These are phyloP conservation scores for Spilogale gracilis DNA, from an alignment of 2,113 vertebrate species.

Conservation along the genomic window DNA sequence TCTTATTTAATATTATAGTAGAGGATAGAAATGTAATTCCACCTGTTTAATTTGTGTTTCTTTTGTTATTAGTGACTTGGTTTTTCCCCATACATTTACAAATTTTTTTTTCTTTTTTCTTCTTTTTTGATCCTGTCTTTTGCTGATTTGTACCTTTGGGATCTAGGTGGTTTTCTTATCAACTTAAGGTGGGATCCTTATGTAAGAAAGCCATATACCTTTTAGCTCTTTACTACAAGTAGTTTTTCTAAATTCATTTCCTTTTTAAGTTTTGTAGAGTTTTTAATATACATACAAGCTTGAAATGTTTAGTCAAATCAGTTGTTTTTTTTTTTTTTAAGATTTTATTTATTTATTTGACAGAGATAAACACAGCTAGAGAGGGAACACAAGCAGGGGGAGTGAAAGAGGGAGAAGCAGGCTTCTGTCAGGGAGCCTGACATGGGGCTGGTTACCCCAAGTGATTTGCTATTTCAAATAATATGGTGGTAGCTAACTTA, in stretches of 20 bases:
- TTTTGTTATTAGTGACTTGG: background rate
- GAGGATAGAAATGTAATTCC: background rate
- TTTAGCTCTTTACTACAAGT: background rate
- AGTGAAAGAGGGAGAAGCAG: too few species aligned
- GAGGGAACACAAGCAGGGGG: too few species aligned
- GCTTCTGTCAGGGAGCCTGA: too few species aligned
- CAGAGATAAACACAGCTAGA: too few species aligned
- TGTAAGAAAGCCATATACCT: background rate
- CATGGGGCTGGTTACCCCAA: background rate
- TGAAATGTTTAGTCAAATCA: background rate
- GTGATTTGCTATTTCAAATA: conserved; percentile 26
- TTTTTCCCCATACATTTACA: background rate
- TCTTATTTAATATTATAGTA: background rate
- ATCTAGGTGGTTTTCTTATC: background rate
- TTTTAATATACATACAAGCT: background rate
- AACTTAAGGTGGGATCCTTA: background rate
- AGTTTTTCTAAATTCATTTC: background rate
- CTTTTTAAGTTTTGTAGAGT: background rate
- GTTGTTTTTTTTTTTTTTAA: background rate
- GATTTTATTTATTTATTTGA: too few species aligned
- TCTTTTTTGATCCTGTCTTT: background rate
- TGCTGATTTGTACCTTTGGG: background rate
- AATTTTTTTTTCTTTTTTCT: background rate
- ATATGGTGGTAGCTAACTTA: conserved; percentile 20
- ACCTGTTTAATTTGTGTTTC: conserved; percentile 28